These are phyloP conservation scores for Rhineura floridana DNA, from an alignment of 2,113 vertebrate species.

Conservation along the genomic window DNA sequence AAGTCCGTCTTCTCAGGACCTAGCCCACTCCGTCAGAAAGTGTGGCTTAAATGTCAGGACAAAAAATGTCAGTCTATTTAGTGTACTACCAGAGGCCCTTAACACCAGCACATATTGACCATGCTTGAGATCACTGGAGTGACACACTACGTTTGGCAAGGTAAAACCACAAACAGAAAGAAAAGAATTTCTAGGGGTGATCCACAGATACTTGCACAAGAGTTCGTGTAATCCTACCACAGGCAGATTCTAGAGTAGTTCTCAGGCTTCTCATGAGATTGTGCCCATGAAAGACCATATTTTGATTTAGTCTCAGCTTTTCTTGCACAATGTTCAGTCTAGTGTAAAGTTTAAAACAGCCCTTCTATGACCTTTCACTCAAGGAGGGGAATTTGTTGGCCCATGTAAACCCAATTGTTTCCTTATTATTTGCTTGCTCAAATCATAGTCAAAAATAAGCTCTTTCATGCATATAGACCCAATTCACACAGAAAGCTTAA, in stretches of 20 bases:
- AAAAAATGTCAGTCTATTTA: background rate
- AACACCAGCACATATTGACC: background rate
- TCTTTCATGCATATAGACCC: background rate
- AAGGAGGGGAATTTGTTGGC: background rate
- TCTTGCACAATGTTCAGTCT: background rate
- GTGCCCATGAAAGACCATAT: background rate
- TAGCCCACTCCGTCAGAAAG: background rate
- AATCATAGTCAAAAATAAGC: background rate
- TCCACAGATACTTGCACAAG: background rate
- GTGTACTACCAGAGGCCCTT: background rate
- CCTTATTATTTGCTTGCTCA: background rate
- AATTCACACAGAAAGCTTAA: background rate
- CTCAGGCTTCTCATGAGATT: background rate
- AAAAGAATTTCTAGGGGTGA: background rate
- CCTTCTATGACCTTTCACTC: background rate
- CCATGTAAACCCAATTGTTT: too few relatives aligned
- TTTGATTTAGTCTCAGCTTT: background rate
- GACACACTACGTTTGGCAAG: background rate
- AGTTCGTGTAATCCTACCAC: background rate
- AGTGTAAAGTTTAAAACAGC: background rate
- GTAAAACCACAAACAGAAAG: background rate
- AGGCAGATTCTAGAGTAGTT: background rate
- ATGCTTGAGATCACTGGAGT: background rate
- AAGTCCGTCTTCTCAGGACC: background rate
- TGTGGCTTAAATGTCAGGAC: background rate